phyloP scores from a whole-genome alignment of 2,113 vertebrate species.

The Ptilorrhoa leucosticta region DNA sequence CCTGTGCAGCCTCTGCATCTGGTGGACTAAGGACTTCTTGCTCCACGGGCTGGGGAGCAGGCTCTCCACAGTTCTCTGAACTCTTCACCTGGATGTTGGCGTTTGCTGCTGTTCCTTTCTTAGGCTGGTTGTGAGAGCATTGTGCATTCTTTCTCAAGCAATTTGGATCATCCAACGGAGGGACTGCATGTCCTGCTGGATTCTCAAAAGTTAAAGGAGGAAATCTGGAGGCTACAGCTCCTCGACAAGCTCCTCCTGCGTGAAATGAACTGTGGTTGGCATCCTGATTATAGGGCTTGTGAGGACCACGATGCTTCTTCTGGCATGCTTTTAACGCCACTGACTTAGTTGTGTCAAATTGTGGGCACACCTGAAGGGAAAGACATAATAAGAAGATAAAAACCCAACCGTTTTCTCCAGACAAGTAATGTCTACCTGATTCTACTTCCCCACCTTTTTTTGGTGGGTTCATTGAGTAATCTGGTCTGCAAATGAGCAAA shows the following conservation, averaged over 20 bases:
- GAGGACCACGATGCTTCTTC: not conserved
- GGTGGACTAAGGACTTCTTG: not conserved
- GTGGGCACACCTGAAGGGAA: conserved; percentile 77
- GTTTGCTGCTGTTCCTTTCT: not conserved
- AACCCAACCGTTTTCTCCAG: not conserved
- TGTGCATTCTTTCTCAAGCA: not conserved
- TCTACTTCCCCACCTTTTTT: not conserved
- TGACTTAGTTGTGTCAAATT: conserved; percentile 73
- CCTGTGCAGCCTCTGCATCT: conserved; percentile 62
- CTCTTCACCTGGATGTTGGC: not conserved
- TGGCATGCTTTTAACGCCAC: not conserved
- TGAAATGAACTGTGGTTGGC: not conserved
- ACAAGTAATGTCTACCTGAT: not conserved
- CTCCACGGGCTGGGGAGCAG: not conserved
- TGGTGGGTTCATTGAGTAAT: not conserved
- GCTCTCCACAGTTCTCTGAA: not conserved
- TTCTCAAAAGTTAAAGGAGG: conserved; percentile 74
- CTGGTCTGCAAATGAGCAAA: not conserved
- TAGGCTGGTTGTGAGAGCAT: not conserved
- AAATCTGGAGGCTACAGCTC: conserved; percentile 70
- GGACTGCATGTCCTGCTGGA: not conserved
- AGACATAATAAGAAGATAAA: not conserved
- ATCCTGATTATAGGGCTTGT: not conserved
- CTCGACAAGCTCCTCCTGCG: conserved; percentile 35
- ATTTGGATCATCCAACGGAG: accelerated